These are phyloP conservation scores for Digitonthophagus gazella DNA, from an alignment of 2,888 invertebrate genomes.

Conservation along the genomic window DNA sequence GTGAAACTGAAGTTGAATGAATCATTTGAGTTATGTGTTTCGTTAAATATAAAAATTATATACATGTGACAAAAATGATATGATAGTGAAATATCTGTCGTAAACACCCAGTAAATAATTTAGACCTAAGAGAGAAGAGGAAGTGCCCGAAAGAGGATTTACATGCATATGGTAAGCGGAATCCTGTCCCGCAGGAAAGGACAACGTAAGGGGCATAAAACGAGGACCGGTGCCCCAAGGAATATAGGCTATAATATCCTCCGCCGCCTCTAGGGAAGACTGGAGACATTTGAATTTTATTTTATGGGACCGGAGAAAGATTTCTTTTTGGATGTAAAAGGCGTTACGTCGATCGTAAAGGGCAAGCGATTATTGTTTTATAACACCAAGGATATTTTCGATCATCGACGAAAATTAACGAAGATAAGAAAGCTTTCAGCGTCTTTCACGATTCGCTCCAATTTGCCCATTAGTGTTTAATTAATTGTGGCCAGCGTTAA, in stretches of 20 bases:
- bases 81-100: neutral
- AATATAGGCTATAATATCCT: neutral
- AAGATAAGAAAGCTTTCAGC: neutral
- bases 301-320: conserved; percentile 3
- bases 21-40: no score
- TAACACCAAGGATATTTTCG: neutral
- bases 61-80: neutral
- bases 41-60: no score
- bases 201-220: neutral
- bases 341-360: neutral
- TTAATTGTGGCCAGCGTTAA: conserved; percentile 20
- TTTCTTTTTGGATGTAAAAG: neutral
- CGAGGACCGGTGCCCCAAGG: neutral
- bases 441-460: neutral
- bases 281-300: conserved; percentile 11
- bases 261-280: neutral
- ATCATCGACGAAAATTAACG: neutral
- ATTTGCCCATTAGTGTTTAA: neutral
- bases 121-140: neutral
- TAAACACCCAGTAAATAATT: neutral
- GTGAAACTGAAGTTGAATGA: no score
- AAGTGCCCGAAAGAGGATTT: neutral
- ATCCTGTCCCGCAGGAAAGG: neutral
- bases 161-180: neutral
- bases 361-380: neutral